Evolutionary conservation across 1,140 invertebrate species (phyloP), one percentile per base, ranked within the genome.

Genomic region (Heliothis subflexa): DNA sequence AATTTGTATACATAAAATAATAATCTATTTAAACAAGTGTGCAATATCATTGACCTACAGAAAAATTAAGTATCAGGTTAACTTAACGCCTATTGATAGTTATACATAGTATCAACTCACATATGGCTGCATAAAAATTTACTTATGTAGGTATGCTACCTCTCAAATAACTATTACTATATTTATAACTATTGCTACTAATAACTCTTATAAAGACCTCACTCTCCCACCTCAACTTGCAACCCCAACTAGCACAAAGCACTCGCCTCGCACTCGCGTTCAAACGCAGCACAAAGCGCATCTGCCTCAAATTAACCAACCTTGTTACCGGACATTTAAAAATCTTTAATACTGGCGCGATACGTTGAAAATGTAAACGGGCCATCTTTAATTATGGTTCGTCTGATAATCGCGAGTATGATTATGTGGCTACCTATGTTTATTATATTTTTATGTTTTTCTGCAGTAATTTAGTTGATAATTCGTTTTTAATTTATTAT

Each of bases 271-370:
- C 78, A 75, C 18, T 14, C 47, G 3, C 47, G 73, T 84, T 76
- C 78, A 78, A 89, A 87, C 83, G 84, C 74, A 25, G 66, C 78
- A 62, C 18, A 50, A 40, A 40, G 21, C 18, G 33, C 88, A 89
- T 89, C 88, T 89, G 88, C 88, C 68, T 78, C 59, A 80, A 86
- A 88, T 89, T 87, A 88, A 83, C n/a, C 52, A 74, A 72, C 78
- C 78, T 80, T 78, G 84, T 86, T 87, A 85, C 81, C 75, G 75
- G 47, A 78, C 77, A 33, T 81, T 85, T 82, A 83, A 84, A 88
- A 88, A 87, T 87, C 85, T 88, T 87, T 83, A 83, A 88, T 78
- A 79, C 81, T 82, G 75, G 78, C 81, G 77, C 88, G 83, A 86
- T 85, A 85, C 80, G 83, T 88, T 86, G 78, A 87, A 81, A 84